These are phyloP conservation scores for Dipodomys spectabilis DNA, from an alignment of 2,113 vertebrate genomes.

Conservation along the genomic window DNA sequence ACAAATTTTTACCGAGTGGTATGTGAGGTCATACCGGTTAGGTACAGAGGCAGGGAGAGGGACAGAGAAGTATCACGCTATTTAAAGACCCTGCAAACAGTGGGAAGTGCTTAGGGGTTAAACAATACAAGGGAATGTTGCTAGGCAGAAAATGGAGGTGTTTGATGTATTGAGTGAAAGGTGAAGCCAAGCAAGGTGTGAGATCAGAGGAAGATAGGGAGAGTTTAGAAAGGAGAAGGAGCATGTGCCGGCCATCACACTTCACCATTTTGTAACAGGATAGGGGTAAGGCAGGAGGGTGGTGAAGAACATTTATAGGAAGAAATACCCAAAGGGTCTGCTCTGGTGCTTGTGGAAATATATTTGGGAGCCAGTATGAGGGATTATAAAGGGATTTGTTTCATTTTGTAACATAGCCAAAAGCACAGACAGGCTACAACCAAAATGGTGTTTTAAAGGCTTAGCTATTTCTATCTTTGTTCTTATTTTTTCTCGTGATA, in stretches of 20 bases:
- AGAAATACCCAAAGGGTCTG: slow-evolving; percentile 72
- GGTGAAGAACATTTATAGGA: slow-evolving; percentile 60
- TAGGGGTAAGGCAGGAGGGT: not conserved
- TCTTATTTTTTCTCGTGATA: slow-evolving; percentile 56
- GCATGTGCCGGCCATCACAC: not conserved
- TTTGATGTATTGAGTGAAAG: not conserved
- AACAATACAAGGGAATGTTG: not conserved
- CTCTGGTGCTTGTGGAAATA: slow-evolving; percentile 69
- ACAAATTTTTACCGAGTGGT: slow-evolving; percentile 65
- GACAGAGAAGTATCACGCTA: not conserved
- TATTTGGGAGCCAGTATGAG: slow-evolving; percentile 68
- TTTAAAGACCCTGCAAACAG: slow-evolving; percentile 24
- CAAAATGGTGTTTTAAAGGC: slow-evolving; percentile 41
- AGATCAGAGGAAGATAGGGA: not conserved
- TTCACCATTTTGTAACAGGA: slow-evolving; percentile 30
- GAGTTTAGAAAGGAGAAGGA: not conserved
- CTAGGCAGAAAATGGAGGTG: slow-evolving; percentile 39
- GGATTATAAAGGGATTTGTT: slow-evolving; percentile 81
- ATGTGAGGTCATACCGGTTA: slow-evolving; percentile 41
- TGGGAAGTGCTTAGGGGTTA: not conserved
- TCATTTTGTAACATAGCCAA: slow-evolving; percentile 74
- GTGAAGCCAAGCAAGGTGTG: not conserved
- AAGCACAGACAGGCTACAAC: slow-evolving; percentile 55
- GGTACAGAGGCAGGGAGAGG: not conserved
- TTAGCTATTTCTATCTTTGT: slow-evolving; percentile 53